Evolutionary conservation across 2,888 invertebrate genomes (phyloP), one percentile per base, ranked within the genome.

Genomic region (Drosophila differens): DNA sequence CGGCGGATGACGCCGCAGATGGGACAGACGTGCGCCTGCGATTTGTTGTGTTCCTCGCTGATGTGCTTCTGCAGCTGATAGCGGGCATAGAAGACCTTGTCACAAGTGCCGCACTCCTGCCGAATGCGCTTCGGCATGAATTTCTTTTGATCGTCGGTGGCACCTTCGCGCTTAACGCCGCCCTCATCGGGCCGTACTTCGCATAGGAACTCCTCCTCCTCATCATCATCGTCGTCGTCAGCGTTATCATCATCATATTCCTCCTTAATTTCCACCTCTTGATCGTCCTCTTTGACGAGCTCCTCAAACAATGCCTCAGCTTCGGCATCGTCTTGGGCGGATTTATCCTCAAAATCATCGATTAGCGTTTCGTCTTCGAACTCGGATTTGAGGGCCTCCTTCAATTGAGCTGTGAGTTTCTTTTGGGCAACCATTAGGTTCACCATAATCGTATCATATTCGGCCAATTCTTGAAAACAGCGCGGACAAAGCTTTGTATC

Each of bases 391-490:
- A 92, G 57, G 3, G 91, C 91, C 14, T 83, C 78, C 25, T 85
- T 85, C 5, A 93, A 70, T 37, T 90, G 81, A n/a, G 74, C 75
- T 0, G 92, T 91, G 0, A 93, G 79, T 22, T 83, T 81, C 49
- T 87, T 92, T 74, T 93, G 92, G 7, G 88, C 87, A 9, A 85
- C 79, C 76, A 93, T 87, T 19, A 93, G 75, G 55, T 88, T 92
- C 0, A 93, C 71, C 93, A 93, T 93, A 52, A 92, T 83, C 33
- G 86, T 71, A 58, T 93, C 92, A 57, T 93, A 93, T 6, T 90
- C 91, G 0, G 89, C 71, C 16, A 93, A 70, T 55, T 92, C 90
- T 3, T 70, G 76, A 47, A 87, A 92, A 68, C 93, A 93, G 1
- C 89, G 78, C 0, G 71, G 76, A 35, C 92, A 93, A 0, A 93